These are phyloP conservation scores for Campaea margaritaria DNA, from an alignment of 2,888 invertebrate species.

Conservation along the genomic window DNA sequence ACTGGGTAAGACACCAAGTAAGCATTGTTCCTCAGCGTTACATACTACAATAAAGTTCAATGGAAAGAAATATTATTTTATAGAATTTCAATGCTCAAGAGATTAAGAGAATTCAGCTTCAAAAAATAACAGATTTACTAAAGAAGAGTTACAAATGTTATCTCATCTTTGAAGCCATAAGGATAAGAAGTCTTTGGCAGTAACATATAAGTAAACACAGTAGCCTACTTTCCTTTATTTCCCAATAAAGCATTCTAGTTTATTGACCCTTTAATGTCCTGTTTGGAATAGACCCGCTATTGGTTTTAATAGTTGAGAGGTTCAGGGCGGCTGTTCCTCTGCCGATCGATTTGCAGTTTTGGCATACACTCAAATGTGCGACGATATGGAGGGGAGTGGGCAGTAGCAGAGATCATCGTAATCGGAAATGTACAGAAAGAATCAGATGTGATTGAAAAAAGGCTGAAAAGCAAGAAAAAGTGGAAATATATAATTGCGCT, in stretches of 20 bases:
- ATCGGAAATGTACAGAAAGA: background rate
- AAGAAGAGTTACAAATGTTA: too few relatives aligned
- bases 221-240: constrained; percentile 1
- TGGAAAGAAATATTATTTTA: too few relatives aligned
- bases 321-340: constrained; percentile 12
- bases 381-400: background rate
- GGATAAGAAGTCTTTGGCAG: too few relatives aligned
- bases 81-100: too few relatives aligned
- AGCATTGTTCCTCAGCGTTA: too few relatives aligned
- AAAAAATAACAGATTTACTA: too few relatives aligned
- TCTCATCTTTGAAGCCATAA: too few relatives aligned
- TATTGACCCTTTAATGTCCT: constrained; percentile 20
- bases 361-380: constrained; percentile 31
- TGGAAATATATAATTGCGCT: too few relatives aligned
- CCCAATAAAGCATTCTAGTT: constrained; percentile 10
- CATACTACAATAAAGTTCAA: too few relatives aligned
- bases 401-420: constrained; percentile 1
- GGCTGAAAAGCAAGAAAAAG: background rate
- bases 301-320: constrained; percentile 24
- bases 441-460: background rate
- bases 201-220: constrained; percentile 2
- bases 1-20: too few relatives aligned
- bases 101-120: too few relatives aligned
- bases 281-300: constrained; percentile 20
- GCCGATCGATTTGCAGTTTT: constrained; percentile 29